phyloP scores from a whole-genome alignment of 2,888 invertebrate genomes.

The Dicyrtoma fusca region DNA sequence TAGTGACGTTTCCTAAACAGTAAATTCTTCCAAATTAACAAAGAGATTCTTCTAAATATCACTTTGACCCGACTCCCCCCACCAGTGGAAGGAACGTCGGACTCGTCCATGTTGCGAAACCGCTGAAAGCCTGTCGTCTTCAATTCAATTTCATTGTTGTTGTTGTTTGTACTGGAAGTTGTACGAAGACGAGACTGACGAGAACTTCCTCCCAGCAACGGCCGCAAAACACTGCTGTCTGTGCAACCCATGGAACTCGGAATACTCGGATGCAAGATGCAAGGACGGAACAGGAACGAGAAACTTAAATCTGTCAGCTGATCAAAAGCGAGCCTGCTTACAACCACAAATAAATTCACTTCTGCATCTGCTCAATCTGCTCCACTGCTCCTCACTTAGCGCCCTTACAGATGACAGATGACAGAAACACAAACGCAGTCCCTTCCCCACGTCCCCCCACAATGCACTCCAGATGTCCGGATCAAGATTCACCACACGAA shows the following conservation, averaged over 20 bases:
- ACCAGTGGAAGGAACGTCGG: slow-evolving; percentile 11
- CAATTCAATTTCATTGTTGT: slow-evolving; percentile 37
- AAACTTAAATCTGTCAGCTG: too few species aligned
- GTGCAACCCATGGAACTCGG: slow-evolving; percentile 44
- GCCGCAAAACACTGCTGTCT: slow-evolving; percentile 51
- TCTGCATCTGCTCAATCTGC: too few species aligned
- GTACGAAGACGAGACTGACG: slow-evolving; percentile 29
- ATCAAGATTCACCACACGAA: too few species aligned
- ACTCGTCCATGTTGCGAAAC: slow-evolving; percentile 30
- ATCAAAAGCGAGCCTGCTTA: too few species aligned
- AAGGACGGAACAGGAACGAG: too few species aligned
- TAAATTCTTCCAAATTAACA: slow-evolving; percentile 56
- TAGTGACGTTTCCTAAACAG: slow-evolving; percentile 53
- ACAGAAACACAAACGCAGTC: too few species aligned
- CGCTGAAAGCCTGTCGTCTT: slow-evolving; percentile 14
- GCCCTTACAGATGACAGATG: too few species aligned
- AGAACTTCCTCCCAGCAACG: slow-evolving; percentile 41
- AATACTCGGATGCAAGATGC: too few species aligned
- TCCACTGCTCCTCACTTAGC: too few species aligned
- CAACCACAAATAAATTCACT: too few species aligned
- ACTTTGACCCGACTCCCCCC: slow-evolving; percentile 4
- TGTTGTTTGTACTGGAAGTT: slow-evolving; percentile 30
- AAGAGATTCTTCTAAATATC: slow-evolving; percentile 45
- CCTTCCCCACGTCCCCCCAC: too few species aligned
- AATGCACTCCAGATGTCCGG: too few species aligned